Evolutionary conservation across 2,888 invertebrate species (phyloP), one percentile per base, ranked within the genome.

Genomic region (Strigamia crassipes): DNA sequence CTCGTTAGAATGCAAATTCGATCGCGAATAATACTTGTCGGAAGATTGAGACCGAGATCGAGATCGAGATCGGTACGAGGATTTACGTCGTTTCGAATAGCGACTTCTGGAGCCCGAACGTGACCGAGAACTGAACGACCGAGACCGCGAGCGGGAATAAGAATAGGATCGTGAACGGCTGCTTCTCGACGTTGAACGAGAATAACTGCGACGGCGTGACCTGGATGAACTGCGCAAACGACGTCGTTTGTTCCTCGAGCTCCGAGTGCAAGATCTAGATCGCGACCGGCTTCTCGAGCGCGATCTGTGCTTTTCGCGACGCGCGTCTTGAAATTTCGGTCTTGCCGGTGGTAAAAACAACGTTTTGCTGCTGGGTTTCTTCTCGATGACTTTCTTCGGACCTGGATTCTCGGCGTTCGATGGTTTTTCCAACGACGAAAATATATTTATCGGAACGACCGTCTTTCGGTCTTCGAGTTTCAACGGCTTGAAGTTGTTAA

Each of bases 31-130:
- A 18, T 18, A 73, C 73, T 73, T 73, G 1, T 73, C 73, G 12
- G 73, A 18, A 5, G 46, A 46, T 10, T 46, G 46, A n/a, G 46
- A 42, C 66, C 27, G 1, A 1, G 78, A 78, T 31, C 78, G 78
- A 13, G 78, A 78, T 78, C 78, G 78, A 27, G 78, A 78, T 31
- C 78, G 78, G 9, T 34, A 78, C 8, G n/a, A 41, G 4, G 78
- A 78, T 12, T 31, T 34, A 15, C 34, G 78, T 34, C 18, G 78
- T 12, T 18, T 34, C 18, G 78, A 41, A 21, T 8, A 78, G n/a
- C 78, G 78, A 15, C 38, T 38, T 41, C 78, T 21, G 41, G 34
- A 61, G n/a, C 61, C 21, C 61, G 61, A 61, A 10, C 61, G 61
- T 15, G 61, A 61, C 6, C 61, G 46, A 46, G 46, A 46, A 46